Percentiles rank a stretch among this genome's conserved stretches.
These are phyloP conservation scores for Pristionchus mayeri DNA, from an alignment of 2,888 invertebrate genomes.

Conservation along the genomic window DNA sequence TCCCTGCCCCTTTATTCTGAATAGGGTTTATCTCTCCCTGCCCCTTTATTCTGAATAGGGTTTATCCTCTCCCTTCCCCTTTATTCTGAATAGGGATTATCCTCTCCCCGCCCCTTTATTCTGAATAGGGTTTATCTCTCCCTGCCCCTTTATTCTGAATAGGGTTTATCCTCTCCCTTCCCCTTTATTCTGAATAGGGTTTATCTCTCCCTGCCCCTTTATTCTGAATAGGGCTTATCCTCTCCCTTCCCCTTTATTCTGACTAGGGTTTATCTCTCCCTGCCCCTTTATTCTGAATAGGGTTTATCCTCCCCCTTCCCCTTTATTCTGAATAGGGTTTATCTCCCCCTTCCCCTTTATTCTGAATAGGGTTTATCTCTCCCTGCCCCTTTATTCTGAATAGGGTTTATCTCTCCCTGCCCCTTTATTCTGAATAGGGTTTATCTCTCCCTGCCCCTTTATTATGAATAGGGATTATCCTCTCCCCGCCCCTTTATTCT, in stretches of 20 bases:
- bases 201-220: background rate
- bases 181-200: slow-evolving; percentile 34
- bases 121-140: background rate
- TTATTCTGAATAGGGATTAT: slow-evolving; percentile 7
- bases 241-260: slow-evolving; percentile 30
- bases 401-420: background rate
- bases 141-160: slow-evolving; percentile 39
- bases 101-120: slow-evolving; percentile 2
- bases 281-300: slow-evolving; percentile 37
- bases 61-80: background rate
- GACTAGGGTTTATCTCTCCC: background rate
- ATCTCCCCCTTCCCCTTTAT: background rate
- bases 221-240: slow-evolving; percentile 3
- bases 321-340: slow-evolving; percentile 25
- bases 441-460: background rate
- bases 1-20: slow-evolving; percentile 33
- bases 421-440: slow-evolving; percentile 29
- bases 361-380: background rate
- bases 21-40: background rate
- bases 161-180: background rate
- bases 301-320: background rate
- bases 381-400: slow-evolving; percentile 39
- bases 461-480: background rate
- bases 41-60: slow-evolving; percentile 34
- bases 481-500: slow-evolving; percentile 26